A percentile compares a stretch with the other conserved stretches of the same genome.
phyloP scores from a whole-genome alignment of 1,140 invertebrate species.

The Globodera ellingtonae region DNA sequence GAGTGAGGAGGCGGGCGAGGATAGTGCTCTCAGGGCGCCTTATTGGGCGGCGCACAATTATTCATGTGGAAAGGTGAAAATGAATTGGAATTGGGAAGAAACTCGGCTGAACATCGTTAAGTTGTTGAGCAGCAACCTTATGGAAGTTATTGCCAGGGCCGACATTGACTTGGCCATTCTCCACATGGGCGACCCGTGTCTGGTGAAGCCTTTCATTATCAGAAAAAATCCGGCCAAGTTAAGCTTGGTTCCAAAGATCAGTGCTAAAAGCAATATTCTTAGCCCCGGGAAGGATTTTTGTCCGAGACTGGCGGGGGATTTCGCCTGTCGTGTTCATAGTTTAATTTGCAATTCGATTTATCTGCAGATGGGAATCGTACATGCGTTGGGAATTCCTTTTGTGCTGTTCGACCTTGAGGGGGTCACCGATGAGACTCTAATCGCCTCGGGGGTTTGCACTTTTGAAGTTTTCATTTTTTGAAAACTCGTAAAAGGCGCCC shows the following conservation, averaged over 20 bases:
- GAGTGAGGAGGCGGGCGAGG: constrained; percentile 45
- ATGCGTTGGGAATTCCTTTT: constrained; percentile 58
- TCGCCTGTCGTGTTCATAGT: too few relatives aligned
- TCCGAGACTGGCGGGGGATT: too few relatives aligned
- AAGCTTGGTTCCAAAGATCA: too few relatives aligned
- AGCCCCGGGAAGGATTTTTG: too few relatives aligned
- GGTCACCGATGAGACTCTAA: constrained; percentile 59
- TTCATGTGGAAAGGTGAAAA: constrained; percentile 59
- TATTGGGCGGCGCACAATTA: constrained; percentile 63
- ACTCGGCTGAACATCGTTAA: constrained; percentile 26
- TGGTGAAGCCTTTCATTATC: constrained; percentile 47
- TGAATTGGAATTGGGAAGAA: neutral
- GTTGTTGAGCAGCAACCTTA: constrained; percentile 63
- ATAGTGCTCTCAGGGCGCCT: constrained; percentile 49
- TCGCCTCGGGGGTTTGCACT: constrained; percentile 47
- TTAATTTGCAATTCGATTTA: too few relatives aligned
- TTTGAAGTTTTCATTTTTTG: neutral
- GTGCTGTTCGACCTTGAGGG: constrained; percentile 62
- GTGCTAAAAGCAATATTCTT: too few relatives aligned
- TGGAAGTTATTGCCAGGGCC: constrained; percentile 59
- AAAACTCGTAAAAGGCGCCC: neutral
- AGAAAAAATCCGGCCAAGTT: too few relatives aligned
- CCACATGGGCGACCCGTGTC: constrained; percentile 62
- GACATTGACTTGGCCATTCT: constrained; percentile 60
- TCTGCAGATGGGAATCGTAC: constrained; percentile 55